Evolutionary conservation across 2,797 vertebrate species (phyloP), one percentile per base, ranked within the genome.

Genomic region (Peromyscus melanophrys): DNA sequence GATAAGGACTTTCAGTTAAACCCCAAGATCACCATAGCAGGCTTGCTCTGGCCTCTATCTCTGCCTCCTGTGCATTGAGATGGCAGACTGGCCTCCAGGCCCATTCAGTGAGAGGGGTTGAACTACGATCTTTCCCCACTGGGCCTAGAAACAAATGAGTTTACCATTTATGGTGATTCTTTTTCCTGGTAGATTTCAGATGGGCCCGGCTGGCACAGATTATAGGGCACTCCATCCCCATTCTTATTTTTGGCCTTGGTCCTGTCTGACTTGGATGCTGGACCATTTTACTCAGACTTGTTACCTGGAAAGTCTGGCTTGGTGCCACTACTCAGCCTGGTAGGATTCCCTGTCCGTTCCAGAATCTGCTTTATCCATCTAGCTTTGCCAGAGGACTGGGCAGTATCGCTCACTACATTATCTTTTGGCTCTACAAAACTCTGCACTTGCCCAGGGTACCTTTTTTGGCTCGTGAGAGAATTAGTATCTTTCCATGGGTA

Each of bases 241-340:
- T 92, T 92, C 92, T 87, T 97, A 65, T 78, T 97, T 92, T 95
- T 97, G 95, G 94, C 92, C 73, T 92, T 77, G 37, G 19, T 92
- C 40, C 37, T 96, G 94, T 97, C 91, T 86, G 61, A 82, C 40
- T 87, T 96, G 92, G 83, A 95, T 76, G 63, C 43, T 97, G 21
- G 52, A 89, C 89, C 77, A 89, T 7, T 21, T 82, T 92, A 91
- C 31, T 95, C 86, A 94, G 75, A 97, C 37, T 96, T 90, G 94
- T 91, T 96, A 90, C 91, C 94, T 97, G 57, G 82, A 95, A 98
- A 95, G 73, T 97, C 94, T 96, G 86, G 85, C 89, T 86, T 96
- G 86, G 73, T 92, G 67, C 89, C 91, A 96, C 61, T 31, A 46
- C 65, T 92, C 85, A 29, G 23, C 43, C 86, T 93, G 83, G 92